These are phyloP conservation scores for Carterocephalus palaemon DNA, from an alignment of 2,888 invertebrate species.

Conservation along the genomic window DNA sequence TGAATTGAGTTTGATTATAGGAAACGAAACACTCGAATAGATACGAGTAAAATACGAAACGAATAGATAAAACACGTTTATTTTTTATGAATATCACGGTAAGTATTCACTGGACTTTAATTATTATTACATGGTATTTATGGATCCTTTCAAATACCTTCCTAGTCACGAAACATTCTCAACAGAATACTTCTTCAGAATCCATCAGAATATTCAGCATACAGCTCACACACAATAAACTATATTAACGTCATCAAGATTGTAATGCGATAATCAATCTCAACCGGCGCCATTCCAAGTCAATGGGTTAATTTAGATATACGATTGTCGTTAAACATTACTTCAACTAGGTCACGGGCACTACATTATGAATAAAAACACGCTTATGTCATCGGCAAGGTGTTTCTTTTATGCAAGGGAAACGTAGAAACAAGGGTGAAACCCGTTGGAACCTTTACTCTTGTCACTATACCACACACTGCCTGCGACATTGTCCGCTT, in stretches of 20 bases:
- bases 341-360: conserved; percentile 26
- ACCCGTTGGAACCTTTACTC: no score
- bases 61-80: no score
- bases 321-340: conserved; percentile 34
- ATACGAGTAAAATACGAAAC: no score
- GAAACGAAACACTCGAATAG: no score
- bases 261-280: conserved; percentile 36
- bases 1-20: no score
- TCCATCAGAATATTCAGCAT: conserved; percentile 20
- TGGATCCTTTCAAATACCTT: neutral
- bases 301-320: conserved; percentile 36
- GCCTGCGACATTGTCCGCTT: no score
- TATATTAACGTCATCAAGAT: conserved; percentile 31
- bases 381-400: conserved; percentile 15
- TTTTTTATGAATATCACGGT: no score
- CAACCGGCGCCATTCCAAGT: conserved; percentile 32
- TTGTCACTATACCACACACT: no score
- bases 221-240: conserved; percentile 26
- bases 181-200: conserved; percentile 19
- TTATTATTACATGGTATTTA: no score
- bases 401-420: conserved; percentile 6
- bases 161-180: conserved; percentile 1
- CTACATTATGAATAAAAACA: conserved; percentile 7
- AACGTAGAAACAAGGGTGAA: conserved; percentile 1
- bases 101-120: no score